phyloP scores from a whole-genome alignment of 2,113 vertebrate genomes.

The Lycocorax pyrrhopterus region DNA sequence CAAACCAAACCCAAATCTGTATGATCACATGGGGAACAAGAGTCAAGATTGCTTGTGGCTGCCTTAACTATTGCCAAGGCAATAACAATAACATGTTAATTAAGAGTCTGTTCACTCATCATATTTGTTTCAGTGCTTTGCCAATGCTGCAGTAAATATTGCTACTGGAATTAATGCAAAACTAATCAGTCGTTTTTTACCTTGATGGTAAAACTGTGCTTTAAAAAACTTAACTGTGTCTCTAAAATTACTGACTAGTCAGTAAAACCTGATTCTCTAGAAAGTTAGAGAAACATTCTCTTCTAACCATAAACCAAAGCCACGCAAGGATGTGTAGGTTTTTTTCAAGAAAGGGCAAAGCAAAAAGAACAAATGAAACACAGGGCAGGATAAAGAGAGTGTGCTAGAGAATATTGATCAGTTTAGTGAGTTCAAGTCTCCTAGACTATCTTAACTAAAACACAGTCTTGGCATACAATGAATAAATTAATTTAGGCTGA shows the following conservation, averaged over 20 bases:
- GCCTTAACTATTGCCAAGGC: neutral
- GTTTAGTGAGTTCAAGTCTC: neutral
- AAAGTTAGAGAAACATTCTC: neutral
- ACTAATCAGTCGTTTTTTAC: neutral
- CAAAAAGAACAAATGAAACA: neutral
- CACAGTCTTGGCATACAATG: neutral
- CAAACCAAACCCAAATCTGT: neutral
- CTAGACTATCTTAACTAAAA: neutral
- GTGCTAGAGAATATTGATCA: neutral
- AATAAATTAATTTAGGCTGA: neutral
- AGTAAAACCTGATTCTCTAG: neutral
- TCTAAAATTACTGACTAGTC: neutral
- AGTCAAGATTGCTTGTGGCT: neutral
- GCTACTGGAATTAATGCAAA: neutral
- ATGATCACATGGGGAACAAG: neutral
- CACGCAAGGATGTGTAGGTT: neutral
- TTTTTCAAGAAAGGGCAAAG: neutral
- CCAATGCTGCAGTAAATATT: neutral
- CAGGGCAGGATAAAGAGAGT: neutral
- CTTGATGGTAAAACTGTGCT: neutral
- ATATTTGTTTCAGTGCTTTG: neutral
- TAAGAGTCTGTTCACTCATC: neutral
- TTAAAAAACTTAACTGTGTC: neutral
- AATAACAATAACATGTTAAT: neutral
- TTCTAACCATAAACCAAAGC: neutral